Base-by-base conservation (phyloP, 2,113 vertebrate genomes). In the Pachyramphus minor region DNA sequence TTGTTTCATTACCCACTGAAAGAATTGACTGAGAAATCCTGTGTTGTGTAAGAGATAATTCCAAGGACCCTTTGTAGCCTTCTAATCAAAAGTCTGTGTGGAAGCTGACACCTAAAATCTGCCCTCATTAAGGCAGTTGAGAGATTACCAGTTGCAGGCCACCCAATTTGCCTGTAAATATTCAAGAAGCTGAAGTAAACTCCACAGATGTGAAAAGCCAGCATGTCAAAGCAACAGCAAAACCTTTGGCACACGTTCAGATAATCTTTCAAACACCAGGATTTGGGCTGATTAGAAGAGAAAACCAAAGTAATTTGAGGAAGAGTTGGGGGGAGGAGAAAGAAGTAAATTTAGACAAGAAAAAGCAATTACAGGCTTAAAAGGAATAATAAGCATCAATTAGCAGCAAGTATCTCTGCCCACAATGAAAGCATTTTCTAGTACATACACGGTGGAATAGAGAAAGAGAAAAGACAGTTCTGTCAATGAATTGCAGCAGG, bases 341-440 rank as follows among this genome's bases (percentile, higher is more conserved):
- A 69, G 79, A 81, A 94, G 92, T 78, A 96, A 95, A 95, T 96
- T 95, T 93, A 91, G 93, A 96, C 96, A 94, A 96, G 94, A 81
- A 97, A 97, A 97, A 96, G 95, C 95, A 97, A 97, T 97, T 97
- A 96, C 73, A 71, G 91, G 75, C 95, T 97, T 96, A 96, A 96
- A 97, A 95, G 92, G 90, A 97, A 96, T 97, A 97, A 94, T 96
- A 97, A 97, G 95, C 96, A 77, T 95, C 96, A 97, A 97, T 97
- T 97, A 97, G 95, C 84, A 67, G 96, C 74, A 88, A 96, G 95
- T 96, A 96, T 97, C 95, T 97, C 86, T 90, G 91, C 94, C 87
- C 78, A 79, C 94, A 97, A 93, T 96, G 97, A 93, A 96, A 97
- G 95, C 77, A 7, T 95, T 96, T 96, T 96, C 86, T 86, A 97